Evolutionary conservation across 2,888 invertebrate genomes (phyloP).

Genomic region (Acrocyrtus sp.): DNA sequence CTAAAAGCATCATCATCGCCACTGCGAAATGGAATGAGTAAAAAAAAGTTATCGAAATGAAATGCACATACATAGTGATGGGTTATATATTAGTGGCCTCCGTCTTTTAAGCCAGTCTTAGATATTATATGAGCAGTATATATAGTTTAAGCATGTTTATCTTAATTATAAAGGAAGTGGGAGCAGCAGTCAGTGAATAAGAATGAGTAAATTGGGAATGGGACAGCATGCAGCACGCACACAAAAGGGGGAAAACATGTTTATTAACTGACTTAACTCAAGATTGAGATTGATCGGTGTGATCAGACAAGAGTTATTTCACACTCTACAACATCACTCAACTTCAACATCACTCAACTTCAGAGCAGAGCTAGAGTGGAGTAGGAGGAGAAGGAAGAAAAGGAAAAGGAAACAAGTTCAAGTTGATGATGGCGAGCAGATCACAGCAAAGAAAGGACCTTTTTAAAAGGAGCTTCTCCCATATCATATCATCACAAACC

Average conservation of each 20-base stretch:
- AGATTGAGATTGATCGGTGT: conserved; percentile 60
- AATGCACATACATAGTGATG: no score
- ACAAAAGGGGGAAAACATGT: conserved; percentile 23
- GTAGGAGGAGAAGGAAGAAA: conserved; percentile 4
- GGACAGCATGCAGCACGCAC: background rate
- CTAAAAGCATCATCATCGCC: conserved; percentile 20
- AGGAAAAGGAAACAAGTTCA: conserved; percentile 13
- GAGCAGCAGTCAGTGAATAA: conserved; percentile 7
- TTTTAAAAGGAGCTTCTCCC: no score
- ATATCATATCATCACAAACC: no score
- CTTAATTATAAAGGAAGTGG: conserved; percentile 26
- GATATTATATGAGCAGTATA: background rate
- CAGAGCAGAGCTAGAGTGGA: no score
- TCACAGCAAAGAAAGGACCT: no score
- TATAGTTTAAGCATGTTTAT: background rate
- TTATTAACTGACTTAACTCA: conserved; percentile 27
- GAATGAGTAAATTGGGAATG: background rate
- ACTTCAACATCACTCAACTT: no score
- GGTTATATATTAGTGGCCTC: no score
- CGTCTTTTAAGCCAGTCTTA: no score
- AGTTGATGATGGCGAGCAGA: background rate
- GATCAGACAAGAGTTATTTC: conserved; percentile 61
- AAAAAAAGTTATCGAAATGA: no score
- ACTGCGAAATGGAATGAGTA: no score
- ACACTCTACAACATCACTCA: conserved; percentile 55